Evolutionary conservation across 2,113 vertebrate genomes (phyloP), one percentile per base, ranked within the genome.

Genomic region (Regulus satrapa): DNA sequence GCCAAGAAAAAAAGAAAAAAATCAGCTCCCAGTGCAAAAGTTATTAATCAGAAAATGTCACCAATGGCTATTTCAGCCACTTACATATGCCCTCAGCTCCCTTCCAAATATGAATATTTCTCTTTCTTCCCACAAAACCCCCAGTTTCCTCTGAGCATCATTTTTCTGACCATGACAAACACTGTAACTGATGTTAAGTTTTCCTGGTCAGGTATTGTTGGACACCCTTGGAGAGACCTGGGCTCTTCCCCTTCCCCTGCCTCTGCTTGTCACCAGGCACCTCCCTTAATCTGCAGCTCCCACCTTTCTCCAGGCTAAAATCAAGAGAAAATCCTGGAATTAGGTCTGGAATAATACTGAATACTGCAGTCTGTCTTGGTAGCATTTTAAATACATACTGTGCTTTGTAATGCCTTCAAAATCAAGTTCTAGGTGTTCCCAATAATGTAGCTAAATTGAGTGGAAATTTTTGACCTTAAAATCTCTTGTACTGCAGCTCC

Each of bases 391-490:
- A 9, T 31, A 5, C 10, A 17, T 36, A 23, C 38, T 23, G 1
- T 5, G 0, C 40, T 21, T 7, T 63, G 18, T 20, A 88, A 31
- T 11, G 36, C 20, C 80, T 88, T 77, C 48, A 74, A 92, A 86
- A 80, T 49, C 52, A 77, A 69, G 28, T 83, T 67, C 51, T 85
- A 76, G 43, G 40, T 71, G 59, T 74, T 89, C 88, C 55, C 55
- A 93, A 52, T 88, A 84, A 74, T 10, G 36, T 36, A 64, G n/a
- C 52, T 90, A 86, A 96, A 94, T 71, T 41, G 40, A 86, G 28
- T 68, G 79, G 88, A 75, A 28, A 63, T 26, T 94, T 96, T 92
- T 95, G 85, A 93, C 90, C 88, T 94, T 95, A 76, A 77, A 83
- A 54, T 88, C 71, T 63, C 79, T 59, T 51, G 43, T 63, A 77